Evolutionary conservation across 1,140 invertebrate genomes (phyloP).

Genomic region (Diorhabda carinulata): DNA sequence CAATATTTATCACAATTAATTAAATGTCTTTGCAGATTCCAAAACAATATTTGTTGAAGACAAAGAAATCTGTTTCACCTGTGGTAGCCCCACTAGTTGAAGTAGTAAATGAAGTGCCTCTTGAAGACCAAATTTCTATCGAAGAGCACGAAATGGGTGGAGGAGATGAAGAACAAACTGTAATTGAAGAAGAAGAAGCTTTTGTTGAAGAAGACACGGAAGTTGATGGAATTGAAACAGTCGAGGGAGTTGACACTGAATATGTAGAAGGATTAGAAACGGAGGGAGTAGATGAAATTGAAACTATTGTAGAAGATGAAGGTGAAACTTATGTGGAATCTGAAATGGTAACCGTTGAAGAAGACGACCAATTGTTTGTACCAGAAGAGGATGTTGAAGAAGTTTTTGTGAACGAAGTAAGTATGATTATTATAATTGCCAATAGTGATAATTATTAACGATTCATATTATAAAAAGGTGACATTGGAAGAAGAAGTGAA

Average conservation of each 20-base stretch:
- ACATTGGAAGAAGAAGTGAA: constrained; percentile 42
- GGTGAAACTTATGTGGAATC: not conserved
- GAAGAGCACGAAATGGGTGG: constrained; percentile 22
- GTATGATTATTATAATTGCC: not conserved
- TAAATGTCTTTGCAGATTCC: constrained; percentile 24
- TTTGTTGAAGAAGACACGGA: constrained; percentile 22
- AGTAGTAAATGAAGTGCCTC: constrained; percentile 16
- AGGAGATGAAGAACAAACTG: constrained; percentile 22
- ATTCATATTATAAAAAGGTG: constrained; percentile 25
- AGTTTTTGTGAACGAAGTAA: constrained; percentile 35
- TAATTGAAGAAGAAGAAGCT: constrained; percentile 25
- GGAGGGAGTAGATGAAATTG: constrained; percentile 21
- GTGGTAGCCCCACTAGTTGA: constrained; percentile 16
- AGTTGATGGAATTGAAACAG: constrained; percentile 19
- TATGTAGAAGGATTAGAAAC: constrained; percentile 13
- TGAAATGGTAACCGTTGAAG: constrained; percentile 3
- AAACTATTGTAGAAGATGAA: constrained; percentile 4
- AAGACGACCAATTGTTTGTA: not conserved
- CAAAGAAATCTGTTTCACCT: constrained; percentile 24
- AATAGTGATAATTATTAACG: not conserved
- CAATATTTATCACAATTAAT: not conserved
- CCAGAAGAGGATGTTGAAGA: constrained; percentile 32
- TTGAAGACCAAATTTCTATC: constrained; percentile 26
- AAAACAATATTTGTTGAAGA: constrained; percentile 36
- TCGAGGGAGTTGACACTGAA: constrained; percentile 13